A percentile compares a stretch with the other conserved stretches of the same genome.
phyloP scores from a whole-genome alignment of 2,797 vertebrate species.

The Eospalax fontanierii region DNA sequence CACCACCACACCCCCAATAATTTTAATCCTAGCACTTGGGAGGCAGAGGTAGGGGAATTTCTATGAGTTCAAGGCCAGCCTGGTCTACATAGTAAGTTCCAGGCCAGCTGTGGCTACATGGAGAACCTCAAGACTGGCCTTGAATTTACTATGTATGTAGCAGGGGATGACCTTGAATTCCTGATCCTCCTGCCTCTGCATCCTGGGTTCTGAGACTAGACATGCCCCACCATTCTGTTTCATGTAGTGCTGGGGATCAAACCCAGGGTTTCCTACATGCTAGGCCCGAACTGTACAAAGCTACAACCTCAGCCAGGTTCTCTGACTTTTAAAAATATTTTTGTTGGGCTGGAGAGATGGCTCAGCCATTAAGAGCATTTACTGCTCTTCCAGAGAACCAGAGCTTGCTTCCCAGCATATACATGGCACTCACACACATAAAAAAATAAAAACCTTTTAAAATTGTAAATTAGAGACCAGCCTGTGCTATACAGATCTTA shows the following conservation, averaged over 20 bases:
- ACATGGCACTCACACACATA: too few relatives aligned
- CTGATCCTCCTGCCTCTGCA: not conserved
- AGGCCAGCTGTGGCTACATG: too few relatives aligned
- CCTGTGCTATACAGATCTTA: not conserved
- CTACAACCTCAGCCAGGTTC: not conserved
- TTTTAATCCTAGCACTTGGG: conserved; percentile 32
- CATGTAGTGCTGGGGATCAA: too few relatives aligned
- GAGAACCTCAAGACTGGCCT: too few relatives aligned
- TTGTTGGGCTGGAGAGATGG: too few relatives aligned
- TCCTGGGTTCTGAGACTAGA: not conserved
- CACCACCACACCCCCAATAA: too few relatives aligned
- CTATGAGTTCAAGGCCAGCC: not conserved
- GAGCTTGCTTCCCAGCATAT: too few relatives aligned
- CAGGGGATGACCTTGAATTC: not conserved
- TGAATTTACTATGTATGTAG: too few relatives aligned
- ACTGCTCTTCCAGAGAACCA: too few relatives aligned
- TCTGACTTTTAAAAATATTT: conserved; percentile 13
- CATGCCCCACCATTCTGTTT: not conserved
- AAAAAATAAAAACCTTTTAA: not conserved
- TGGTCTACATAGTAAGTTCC: not conserved
- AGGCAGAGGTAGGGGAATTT: not conserved
- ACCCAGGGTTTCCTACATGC: too few relatives aligned
- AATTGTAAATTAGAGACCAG: too few relatives aligned
- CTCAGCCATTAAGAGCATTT: too few relatives aligned
- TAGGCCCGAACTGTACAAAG: not conserved